Base-by-base conservation (phyloP, 2,888 invertebrate genomes). In the Archips crataeganus region DNA sequence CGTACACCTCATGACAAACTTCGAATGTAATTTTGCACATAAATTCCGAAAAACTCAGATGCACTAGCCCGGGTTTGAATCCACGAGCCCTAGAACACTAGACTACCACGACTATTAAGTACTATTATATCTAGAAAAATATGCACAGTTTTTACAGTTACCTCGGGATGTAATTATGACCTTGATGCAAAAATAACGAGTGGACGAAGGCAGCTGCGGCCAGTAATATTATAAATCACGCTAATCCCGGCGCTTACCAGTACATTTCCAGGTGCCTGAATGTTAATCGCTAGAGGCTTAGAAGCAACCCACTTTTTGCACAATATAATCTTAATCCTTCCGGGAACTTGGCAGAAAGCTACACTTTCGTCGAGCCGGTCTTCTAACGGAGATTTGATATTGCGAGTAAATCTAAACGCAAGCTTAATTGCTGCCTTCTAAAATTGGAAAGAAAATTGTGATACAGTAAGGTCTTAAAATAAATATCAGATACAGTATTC, bases 221-320 rank as follows among this genome's bases (percentile, higher is more conserved):
- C 47, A 65, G 54, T 60, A 71, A 57, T 68, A 59, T 69, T 69
- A 73, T 73, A 73, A 73, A 73, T 73, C 73, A 64, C 59, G 63
- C 49, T 69, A 69, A 69, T n/a, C 73, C 70, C 57, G 68, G 73
- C 64, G 47, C 68, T 73, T 73, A 69, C 68, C 13, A 61, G 73
- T 59, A 73, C 73, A 63, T 69, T 69, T 64, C 72, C 68, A 69
- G 68, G 57, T 69, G 63, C 32, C 65, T 36, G 63, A 59, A 69
- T 73, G 72, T 63, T 63, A 73, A 68, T 73, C 72, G 72, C 36
- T 11, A 34, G 57, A 62, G 47, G 68, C 72, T 73, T 68, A 68
- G 45, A 54, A 61, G 32, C 71, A 59, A 69, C 62, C 59, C 57
- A 32, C 60, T 71, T 71, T 71, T 71, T 71, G 66, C 66, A 67